These are phyloP conservation scores for Eulemur rufifrons DNA, from an alignment of 2,113 vertebrate species.

Conservation along the genomic window DNA sequence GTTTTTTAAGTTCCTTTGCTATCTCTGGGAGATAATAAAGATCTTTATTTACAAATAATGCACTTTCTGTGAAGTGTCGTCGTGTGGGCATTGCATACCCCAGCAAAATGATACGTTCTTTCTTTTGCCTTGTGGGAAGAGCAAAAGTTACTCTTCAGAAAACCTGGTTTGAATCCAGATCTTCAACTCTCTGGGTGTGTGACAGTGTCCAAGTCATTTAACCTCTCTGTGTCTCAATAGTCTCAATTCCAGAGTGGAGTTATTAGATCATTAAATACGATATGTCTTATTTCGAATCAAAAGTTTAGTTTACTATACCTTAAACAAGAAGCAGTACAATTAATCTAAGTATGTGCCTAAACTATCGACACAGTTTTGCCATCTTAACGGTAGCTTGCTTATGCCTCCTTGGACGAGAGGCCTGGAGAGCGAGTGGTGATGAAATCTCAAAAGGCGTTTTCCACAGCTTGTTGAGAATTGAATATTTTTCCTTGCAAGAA, in stretches of 20 bases:
- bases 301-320: no score
- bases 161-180: not conserved
- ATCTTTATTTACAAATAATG: conserved; percentile 66
- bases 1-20: conserved; percentile 44
- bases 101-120: not conserved
- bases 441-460: no score
- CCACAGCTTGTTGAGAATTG: no score
- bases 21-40: conserved; percentile 62
- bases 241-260: not conserved
- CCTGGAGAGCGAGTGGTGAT: no score
- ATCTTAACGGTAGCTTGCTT: no score
- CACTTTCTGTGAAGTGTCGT: conserved; percentile 10
- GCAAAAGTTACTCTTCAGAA: not conserved
- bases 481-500: no score
- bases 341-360: no score
- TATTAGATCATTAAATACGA: not conserved
- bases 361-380: no score
- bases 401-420: no score
- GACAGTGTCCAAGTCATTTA: not conserved
- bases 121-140: conserved; percentile 19
- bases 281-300: no score
- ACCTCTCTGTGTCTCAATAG: not conserved
- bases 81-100: not conserved
- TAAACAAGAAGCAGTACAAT: no score
- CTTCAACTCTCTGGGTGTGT: not conserved